phyloP scores from a whole-genome alignment of 1,140 invertebrate species.

The Procambarus virginalis region DNA sequence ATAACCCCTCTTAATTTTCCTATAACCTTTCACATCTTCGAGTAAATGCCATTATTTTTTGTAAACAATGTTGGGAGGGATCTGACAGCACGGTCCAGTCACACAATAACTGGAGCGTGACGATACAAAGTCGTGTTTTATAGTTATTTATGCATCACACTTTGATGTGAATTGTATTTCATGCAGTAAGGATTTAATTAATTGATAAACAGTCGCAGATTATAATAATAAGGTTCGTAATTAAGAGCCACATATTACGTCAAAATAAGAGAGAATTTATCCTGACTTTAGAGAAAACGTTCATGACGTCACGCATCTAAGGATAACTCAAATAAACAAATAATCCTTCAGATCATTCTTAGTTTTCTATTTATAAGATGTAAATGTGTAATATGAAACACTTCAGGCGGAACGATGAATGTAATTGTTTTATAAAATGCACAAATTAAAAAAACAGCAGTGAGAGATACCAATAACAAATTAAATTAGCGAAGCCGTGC shows the following conservation, averaged over 20 bases:
- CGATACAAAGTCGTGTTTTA: conserved; percentile 13
- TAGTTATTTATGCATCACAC: not conserved
- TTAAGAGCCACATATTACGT: not conserved
- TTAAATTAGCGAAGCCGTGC: too few species aligned
- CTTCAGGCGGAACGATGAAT: too few species aligned
- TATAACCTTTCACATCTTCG: not conserved
- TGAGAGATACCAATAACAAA: too few species aligned
- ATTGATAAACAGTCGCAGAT: not conserved
- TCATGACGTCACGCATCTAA: not conserved
- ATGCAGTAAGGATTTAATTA: not conserved
- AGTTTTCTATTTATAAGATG: too few species aligned
- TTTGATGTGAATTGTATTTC: not conserved
- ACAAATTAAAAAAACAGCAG: too few species aligned
- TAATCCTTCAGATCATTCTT: not conserved
- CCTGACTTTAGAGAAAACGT: not conserved
- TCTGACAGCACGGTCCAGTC: conserved; percentile 39
- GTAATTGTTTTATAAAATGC: too few species aligned
- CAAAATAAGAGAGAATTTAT: not conserved
- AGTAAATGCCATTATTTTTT: conserved; percentile 56
- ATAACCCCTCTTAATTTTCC: not conserved
- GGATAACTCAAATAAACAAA: not conserved
- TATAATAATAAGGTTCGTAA: not conserved
- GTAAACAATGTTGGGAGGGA: conserved; percentile 51
- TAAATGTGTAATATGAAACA: too few species aligned
- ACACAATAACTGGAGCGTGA: conserved; percentile 44